A percentile compares a stretch with the other conserved stretches of the same genome.
Evolutionary conservation across 2,113 vertebrate species (phyloP).

Genomic region (Eleginops maclovinus): DNA sequence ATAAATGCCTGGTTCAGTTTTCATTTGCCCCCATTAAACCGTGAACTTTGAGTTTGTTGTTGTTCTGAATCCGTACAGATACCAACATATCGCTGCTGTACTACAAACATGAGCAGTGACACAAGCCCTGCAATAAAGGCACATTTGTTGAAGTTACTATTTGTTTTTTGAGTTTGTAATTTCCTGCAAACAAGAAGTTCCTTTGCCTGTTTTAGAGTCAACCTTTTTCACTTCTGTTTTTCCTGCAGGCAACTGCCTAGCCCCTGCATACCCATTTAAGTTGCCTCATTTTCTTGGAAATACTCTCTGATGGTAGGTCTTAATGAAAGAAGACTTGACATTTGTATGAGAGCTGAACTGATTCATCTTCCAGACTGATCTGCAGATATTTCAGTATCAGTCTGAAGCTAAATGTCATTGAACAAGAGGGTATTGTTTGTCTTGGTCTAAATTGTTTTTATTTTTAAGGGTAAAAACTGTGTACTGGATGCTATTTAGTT

Average conservation of each 20-base stretch:
- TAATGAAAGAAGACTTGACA: neutral
- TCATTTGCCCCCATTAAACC: conserved; percentile 64
- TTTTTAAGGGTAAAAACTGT: too few relatives aligned
- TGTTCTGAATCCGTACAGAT: conserved; percentile 43
- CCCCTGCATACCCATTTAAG: neutral
- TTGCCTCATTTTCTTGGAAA: neutral
- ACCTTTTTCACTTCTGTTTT: neutral
- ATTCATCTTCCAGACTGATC: neutral
- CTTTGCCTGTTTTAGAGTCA: neutral
- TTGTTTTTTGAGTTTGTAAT: neutral
- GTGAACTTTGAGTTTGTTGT: conserved; percentile 52
- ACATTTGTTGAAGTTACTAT: neutral
- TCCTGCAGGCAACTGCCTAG: neutral
- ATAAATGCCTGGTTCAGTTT: conserved; percentile 58
- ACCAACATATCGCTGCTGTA: neutral
- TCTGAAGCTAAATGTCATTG: neutral
- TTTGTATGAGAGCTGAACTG: neutral
- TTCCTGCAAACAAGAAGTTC: neutral
- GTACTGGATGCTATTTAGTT: too few relatives aligned
- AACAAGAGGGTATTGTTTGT: too few relatives aligned
- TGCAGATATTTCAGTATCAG: neutral
- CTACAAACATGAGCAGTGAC: neutral
- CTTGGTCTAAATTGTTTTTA: too few relatives aligned
- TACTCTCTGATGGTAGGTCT: neutral
- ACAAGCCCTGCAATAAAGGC: neutral